Base-by-base conservation (phyloP, 2,797 vertebrate genomes). In the Macroramphosus scolopax region DNA sequence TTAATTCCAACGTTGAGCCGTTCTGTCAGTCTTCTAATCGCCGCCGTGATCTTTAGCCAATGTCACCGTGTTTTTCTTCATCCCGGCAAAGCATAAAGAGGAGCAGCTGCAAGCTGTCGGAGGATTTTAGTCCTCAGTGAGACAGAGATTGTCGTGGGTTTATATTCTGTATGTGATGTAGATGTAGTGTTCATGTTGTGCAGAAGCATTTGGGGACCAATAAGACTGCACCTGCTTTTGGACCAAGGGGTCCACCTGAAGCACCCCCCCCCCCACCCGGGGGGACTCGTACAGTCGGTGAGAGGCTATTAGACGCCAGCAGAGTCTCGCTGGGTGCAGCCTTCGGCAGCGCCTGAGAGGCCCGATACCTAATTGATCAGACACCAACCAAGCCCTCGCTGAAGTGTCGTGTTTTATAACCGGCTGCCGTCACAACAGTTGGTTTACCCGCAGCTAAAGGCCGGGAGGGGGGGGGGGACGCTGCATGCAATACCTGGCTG, bases 251-350 rank as follows among this genome's bases (percentile, higher is more conserved):
- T n/a, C n/a, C n/a, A n/a, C n/a, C n/a, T n/a, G n/a, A n/a, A n/a
- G n/a, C n/a, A 55, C 51, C 45, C 18, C 8, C 48, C 18, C 42
- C n/a, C 14, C 46, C 30, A 56, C 55, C 72, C 36, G 48, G 7
- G 36, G 59, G 47, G 47, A 48, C 32, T 3, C 68, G 3, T 26
- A 34, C 29, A 50, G 59, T 75, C 53, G 57, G 52, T 18, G 50
- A 61, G 68, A 63, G 52, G 64, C 76, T 66, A 81, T 85, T 78
- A 80, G 69, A 72, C 15, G 41, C 63, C 49, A 45, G 51, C 64
- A 38, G 41, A 39, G 58, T 61, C 64, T 77, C 55, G 5, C 29
- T 17, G 65, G 78, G 43, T 46, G 47, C 56, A 71, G 78, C 63
- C 64, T 62, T 55, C 37, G 53, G 52, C 61, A 37, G 28, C 18